phyloP scores from a whole-genome alignment of 1,140 invertebrate species.

The Marisa cornuarietis region DNA sequence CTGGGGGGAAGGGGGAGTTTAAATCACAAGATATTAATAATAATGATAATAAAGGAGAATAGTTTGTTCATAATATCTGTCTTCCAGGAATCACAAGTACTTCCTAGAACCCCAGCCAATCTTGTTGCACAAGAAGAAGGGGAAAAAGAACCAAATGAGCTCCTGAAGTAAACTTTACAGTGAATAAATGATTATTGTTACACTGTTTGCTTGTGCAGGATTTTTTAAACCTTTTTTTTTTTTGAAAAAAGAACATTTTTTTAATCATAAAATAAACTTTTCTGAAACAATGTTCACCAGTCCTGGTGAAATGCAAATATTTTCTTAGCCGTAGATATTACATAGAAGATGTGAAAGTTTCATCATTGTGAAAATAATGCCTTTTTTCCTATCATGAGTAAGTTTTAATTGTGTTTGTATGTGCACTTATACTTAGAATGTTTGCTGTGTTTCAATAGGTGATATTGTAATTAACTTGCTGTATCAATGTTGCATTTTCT shows the following conservation, averaged over 20 bases:
- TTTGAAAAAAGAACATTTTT: too few species aligned
- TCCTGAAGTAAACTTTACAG: neutral
- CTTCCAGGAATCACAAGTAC: conserved; percentile 42
- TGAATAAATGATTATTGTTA: too few species aligned
- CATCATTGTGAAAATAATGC: too few species aligned
- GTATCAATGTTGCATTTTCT: neutral
- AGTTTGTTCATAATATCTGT: too few species aligned
- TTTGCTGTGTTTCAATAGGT: neutral
- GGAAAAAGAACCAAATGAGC: conserved; percentile 54
- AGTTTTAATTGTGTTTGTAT: neutral
- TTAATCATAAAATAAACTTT: neutral
- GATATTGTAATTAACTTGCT: neutral
- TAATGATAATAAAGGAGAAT: too few species aligned
- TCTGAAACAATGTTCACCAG: too few species aligned
- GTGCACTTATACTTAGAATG: neutral
- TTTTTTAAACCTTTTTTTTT: too few species aligned
- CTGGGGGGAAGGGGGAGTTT: too few species aligned
- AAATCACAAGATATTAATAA: too few species aligned
- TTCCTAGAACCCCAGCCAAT: conserved; percentile 52
- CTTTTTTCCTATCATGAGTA: neutral
- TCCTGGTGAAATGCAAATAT: neutral
- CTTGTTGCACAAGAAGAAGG: conserved; percentile 55
- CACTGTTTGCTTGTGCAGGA: too few species aligned
- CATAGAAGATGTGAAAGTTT: neutral
- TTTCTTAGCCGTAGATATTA: neutral